A percentile compares a stretch with the other conserved stretches of the same genome.
Evolutionary conservation across 2,797 vertebrate species (phyloP).

Genomic region (Lindbergichthys nudifrons): DNA sequence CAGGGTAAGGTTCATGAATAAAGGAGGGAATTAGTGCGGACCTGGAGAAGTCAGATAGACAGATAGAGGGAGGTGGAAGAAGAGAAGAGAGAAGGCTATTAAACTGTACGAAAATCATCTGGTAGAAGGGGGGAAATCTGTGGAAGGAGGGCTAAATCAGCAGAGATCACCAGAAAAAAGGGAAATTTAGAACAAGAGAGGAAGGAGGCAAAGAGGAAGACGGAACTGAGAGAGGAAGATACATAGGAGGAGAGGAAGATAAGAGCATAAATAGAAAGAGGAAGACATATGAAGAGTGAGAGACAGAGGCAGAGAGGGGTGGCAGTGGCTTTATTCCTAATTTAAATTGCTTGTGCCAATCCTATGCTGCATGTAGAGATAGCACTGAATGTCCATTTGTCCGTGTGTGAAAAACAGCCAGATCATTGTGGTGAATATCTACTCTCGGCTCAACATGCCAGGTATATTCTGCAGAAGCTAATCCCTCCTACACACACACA

Average conservation of each 20-base stretch:
- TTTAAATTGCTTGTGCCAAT: conserved; percentile 68
- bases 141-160: conserved; percentile 57
- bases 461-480: conserved; percentile 43
- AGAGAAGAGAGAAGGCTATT: conserved; percentile 73
- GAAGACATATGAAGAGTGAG: conserved; percentile 26
- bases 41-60: conserved; percentile 78
- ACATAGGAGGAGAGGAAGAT: conserved; percentile 41
- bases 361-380: conserved; percentile 49
- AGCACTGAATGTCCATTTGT: conserved; percentile 61
- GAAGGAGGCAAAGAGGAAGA: conserved; percentile 38
- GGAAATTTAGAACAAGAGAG: conserved; percentile 59
- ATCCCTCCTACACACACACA: conserved; percentile 11
- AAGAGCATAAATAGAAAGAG: conserved; percentile 51
- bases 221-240: conserved; percentile 37
- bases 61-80: conserved; percentile 69
- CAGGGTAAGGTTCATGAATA: conserved; percentile 85
- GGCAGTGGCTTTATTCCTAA: conserved; percentile 46
- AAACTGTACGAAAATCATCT: conserved; percentile 71
- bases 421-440: conserved; percentile 49
- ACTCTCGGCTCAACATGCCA: conserved; percentile 31
- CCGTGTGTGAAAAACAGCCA: conserved; percentile 44
- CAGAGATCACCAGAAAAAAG: conserved; percentile 55
- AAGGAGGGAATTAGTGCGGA: conserved; percentile 79
- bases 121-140: conserved; percentile 54
- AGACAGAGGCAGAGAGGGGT: conserved; percentile 12